Conservation (phyloP, 2,797 vertebrate genomes). For the Gambelia wislizenii region DNA sequence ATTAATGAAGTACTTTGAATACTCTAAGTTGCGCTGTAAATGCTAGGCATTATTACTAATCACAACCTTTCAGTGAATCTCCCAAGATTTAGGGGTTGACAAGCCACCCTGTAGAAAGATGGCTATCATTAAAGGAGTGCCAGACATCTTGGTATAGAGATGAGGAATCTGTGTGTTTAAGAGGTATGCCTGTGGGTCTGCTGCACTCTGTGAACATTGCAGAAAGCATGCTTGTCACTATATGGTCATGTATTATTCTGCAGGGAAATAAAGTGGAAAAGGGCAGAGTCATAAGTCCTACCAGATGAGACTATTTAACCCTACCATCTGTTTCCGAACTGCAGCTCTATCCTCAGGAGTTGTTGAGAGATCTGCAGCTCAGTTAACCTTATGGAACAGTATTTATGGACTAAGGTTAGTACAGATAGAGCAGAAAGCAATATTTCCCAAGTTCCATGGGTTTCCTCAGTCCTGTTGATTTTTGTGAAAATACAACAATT, state of each 20-base stretch:
- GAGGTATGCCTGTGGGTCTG: neutral
- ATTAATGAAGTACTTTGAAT: neutral
- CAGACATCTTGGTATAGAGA: slow-evolving; percentile 16
- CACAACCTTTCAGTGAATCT: neutral
- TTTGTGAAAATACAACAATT: slow-evolving; percentile 39
- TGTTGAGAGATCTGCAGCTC: slow-evolving; percentile 41
- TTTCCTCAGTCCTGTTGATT: neutral
- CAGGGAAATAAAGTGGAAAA: slow-evolving; percentile 55
- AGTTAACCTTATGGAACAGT: slow-evolving; percentile 37
- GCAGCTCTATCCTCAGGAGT: slow-evolving; percentile 38
- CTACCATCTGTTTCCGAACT: slow-evolving; percentile 61
- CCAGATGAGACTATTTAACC: slow-evolving; percentile 72
- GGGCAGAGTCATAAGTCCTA: slow-evolving; percentile 53
- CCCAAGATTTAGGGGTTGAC: slow-evolving; percentile 3
- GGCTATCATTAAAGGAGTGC: slow-evolving; percentile 23
- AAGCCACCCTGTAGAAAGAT: neutral
- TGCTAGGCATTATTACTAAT: neutral
- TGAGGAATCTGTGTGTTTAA: slow-evolving; percentile 30
- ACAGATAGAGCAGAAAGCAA: slow-evolving; percentile 33
- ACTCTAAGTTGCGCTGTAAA: neutral
- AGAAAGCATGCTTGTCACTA: slow-evolving; percentile 44
- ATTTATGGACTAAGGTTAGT: slow-evolving; percentile 16
- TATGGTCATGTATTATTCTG: slow-evolving; percentile 36
- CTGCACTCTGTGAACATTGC: slow-evolving; percentile 35
- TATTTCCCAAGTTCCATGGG: slow-evolving; percentile 33